Percentiles rank a stretch among this genome's conserved stretches.
Evolutionary conservation across 1,140 invertebrate genomes (phyloP).

Genomic region (Eulimnadia texana): DNA sequence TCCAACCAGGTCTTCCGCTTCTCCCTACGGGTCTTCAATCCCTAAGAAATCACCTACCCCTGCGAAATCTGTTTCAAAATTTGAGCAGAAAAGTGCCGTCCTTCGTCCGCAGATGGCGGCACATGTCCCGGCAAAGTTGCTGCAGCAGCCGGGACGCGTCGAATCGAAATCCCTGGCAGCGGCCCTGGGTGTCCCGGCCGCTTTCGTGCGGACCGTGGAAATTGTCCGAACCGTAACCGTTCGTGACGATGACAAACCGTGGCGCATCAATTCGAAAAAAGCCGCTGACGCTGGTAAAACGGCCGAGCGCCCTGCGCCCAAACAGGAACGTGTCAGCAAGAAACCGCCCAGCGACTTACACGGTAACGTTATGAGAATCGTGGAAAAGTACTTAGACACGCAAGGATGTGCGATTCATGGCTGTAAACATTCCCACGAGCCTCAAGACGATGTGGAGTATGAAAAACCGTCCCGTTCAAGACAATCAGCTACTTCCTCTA

Average conservation of each 20-base stretch:
- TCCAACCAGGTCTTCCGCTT: no score
- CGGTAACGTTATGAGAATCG: conserved; percentile 9
- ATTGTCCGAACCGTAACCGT: neutral
- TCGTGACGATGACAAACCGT: conserved; percentile 13
- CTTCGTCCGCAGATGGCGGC: neutral
- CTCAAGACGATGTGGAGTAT: conserved; percentile 4
- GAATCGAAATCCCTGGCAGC: neutral
- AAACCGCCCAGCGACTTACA: conserved; percentile 9
- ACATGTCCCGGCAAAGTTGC: neutral
- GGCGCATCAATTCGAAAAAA: conserved; percentile 7
- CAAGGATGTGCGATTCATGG: conserved; percentile 11
- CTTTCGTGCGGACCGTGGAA: conserved; percentile 9
- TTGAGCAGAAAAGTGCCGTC: neutral
- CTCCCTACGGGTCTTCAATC: no score
- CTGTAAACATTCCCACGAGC: conserved; percentile 4
- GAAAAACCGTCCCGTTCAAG: neutral
- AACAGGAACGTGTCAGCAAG: no score
- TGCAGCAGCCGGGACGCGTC: neutral
- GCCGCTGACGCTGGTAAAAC: neutral
- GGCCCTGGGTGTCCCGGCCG: neutral
- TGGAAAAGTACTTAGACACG: conserved; percentile 9
- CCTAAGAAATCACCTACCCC: no score
- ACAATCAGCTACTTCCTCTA: neutral
- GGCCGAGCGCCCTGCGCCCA: neutral
- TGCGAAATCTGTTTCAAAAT: no score